A percentile compares a stretch with the other conserved stretches of the same genome.
These are phyloP conservation scores for Toxotes jaculatrix DNA, from an alignment of 2,113 vertebrate genomes.

Conservation along the genomic window DNA sequence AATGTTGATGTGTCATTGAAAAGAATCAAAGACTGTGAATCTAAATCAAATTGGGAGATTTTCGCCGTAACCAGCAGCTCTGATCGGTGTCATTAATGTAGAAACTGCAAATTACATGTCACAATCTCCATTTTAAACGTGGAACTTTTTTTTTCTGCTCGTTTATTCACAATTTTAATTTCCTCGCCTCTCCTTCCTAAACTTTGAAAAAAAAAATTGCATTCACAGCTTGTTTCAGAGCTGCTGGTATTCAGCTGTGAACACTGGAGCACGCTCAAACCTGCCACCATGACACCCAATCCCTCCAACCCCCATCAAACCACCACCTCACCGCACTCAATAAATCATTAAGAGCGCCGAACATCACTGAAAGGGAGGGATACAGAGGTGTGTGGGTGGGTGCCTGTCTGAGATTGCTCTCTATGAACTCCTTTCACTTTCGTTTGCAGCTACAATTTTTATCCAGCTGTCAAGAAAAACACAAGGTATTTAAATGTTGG, in stretches of 20 bases:
- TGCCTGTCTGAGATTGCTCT: not conserved
- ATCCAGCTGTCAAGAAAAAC: too few species aligned
- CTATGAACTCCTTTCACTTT: not conserved
- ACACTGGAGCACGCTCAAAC: slow-evolving; percentile 25
- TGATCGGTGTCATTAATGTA: too few species aligned
- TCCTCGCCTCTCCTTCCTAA: not conserved
- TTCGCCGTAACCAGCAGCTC: too few species aligned
- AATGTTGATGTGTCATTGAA: too few species aligned
- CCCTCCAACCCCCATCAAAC: not conserved
- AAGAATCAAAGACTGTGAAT: too few species aligned
- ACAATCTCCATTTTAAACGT: too few species aligned
- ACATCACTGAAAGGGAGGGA: not conserved
- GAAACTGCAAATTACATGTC: too few species aligned
- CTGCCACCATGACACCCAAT: not conserved
- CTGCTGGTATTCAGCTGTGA: not conserved
- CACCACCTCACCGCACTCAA: not conserved
- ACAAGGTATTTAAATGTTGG: too few species aligned
- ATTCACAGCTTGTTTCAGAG: not conserved
- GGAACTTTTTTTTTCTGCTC: not conserved
- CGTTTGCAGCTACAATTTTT: too few species aligned
- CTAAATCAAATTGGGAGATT: too few species aligned
- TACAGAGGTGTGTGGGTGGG: not conserved
- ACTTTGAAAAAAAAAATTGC: not conserved
- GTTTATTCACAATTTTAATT: not conserved
- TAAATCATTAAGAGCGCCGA: slow-evolving; percentile 37